Evolutionary conservation across 2,888 invertebrate species (phyloP), one percentile per base, ranked within the genome.

Genomic region (Drosophila formosana): DNA sequence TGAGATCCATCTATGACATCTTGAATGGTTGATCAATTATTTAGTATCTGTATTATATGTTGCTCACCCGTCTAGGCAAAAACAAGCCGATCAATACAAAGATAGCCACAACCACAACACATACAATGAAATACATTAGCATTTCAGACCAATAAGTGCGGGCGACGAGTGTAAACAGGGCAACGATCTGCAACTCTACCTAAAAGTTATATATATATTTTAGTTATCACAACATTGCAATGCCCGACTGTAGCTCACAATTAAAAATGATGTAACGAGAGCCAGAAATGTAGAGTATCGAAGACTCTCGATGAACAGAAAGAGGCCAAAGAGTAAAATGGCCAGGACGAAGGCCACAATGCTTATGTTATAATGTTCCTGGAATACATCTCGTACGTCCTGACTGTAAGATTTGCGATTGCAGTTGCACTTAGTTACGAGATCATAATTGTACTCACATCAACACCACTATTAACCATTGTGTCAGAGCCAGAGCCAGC

Each of bases 171-270:
- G 51, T 7, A 4, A 68, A 76, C 4, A 72, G 28, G 0, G 67
- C 52, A 5, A 77, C 4, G 3, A 70, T 65, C 47, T 77, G 74
- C 26, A 85, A 50, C 13, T 82, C 67, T 23, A 80, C 77, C 82
- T 85, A 23, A 18, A 25, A 18, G 18, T 1, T 3, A 9, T 13
- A 13, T 18, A 18, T 3, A 5, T 11, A 4, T 2, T 25, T 51
- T n/a, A 1, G 11, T n/a, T 8, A 18, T 13, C 7, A 11, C 11
- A 18, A 18, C 25, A 32, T n/a, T 53, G 6, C 3, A 13, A 7
- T 5, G 5, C 9, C 6, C 28, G 4, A 18, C 39, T 4, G 2
- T 4, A 5, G 63, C 75, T 66, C 41, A 75, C 75, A 46, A 75
- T 75, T 0, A 61, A 0, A 23, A 66, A 6, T 7, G 75, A 45